Evolutionary conservation across 2,888 invertebrate species (phyloP), one percentile per base, ranked within the genome.

Genomic region (Hybos culiciformis): DNA sequence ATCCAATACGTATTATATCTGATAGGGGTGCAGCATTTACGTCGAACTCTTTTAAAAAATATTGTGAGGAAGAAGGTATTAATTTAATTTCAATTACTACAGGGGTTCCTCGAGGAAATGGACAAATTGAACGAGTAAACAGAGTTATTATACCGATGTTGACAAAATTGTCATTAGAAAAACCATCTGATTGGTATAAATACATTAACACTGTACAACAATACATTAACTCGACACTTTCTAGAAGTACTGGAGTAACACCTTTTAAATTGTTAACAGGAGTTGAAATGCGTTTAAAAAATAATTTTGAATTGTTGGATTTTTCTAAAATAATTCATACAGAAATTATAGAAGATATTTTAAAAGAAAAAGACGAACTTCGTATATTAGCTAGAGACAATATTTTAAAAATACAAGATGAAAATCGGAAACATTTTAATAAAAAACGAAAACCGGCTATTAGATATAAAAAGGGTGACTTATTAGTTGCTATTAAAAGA

Each of bases 161-260:
- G 8, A 52, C 60, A 2, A 63, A 64, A 42, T 34, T 66, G 8
- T 51, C 56, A n/a, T 34, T 55, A 2, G 55, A 56, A 15, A 51
- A 59, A n/a, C 57, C 57, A 1, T 45, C 44, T 3, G 49, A 54
- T 17, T 62, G 58, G 59, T 57, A 55, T 42, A 53, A 50, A 48
- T 31, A 50, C 32, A 46, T 59, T 3, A 44, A 48, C 5, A 32
- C 26, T 15, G 48, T 43, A 2, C 48, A 50, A 18, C 48, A 46
- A 19, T 48, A 50, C 36, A 39, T 56, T 34, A 56, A 62, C 34
- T 49, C 51, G 6, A 54, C 54, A 1, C 43, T 34, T 4, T 47
- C 48, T 21, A 39, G 57, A 44, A 50, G 53, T 21, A 51, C 50
- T 2, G 40, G 38, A 23, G 17, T 24, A 3, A 11, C 39, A 9